A percentile compares a stretch with the other conserved stretches of the same genome.
Evolutionary conservation across 1,140 invertebrate genomes (phyloP).

Genomic region (Rhagoletis pomonella): DNA sequence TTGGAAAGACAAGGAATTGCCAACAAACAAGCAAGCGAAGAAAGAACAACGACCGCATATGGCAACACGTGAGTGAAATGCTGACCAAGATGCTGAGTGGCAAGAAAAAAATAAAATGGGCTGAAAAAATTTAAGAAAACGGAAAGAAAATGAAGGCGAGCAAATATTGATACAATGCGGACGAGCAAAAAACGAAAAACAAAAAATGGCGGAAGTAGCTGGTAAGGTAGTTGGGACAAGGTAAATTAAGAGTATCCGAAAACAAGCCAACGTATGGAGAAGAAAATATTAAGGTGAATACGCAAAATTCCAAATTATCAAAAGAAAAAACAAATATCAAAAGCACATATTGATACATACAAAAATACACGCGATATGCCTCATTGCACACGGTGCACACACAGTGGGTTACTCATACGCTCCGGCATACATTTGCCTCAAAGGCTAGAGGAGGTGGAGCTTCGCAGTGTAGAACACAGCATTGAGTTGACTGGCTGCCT

Average conservation of each 20-base stretch:
- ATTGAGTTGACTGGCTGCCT: no score
- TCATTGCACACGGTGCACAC: not conserved
- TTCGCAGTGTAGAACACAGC: no score
- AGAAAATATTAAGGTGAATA: not conserved
- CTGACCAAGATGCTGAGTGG: not conserved
- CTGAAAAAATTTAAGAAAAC: not conserved
- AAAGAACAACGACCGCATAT: conserved; percentile 10
- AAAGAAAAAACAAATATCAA: not conserved
- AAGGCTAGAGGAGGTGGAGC: no score
- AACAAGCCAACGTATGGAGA: not conserved
- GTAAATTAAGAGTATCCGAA: not conserved
- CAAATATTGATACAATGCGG: not conserved
- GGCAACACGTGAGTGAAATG: not conserved
- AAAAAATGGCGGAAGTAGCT: not conserved
- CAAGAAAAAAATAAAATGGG: no score
- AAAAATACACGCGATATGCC: not conserved
- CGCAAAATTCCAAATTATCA: not conserved
- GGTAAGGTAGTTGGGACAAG: not conserved
- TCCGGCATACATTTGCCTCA: no score
- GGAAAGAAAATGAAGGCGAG: conserved; percentile 5
- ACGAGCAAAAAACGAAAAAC: not conserved
- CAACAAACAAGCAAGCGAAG: not conserved
- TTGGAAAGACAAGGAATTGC: not conserved
- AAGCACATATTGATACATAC: not conserved
- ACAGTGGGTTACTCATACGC: no score